Evolutionary conservation across 2,888 invertebrate species (phyloP).

Genomic region (Habroteleia sp.): DNA sequence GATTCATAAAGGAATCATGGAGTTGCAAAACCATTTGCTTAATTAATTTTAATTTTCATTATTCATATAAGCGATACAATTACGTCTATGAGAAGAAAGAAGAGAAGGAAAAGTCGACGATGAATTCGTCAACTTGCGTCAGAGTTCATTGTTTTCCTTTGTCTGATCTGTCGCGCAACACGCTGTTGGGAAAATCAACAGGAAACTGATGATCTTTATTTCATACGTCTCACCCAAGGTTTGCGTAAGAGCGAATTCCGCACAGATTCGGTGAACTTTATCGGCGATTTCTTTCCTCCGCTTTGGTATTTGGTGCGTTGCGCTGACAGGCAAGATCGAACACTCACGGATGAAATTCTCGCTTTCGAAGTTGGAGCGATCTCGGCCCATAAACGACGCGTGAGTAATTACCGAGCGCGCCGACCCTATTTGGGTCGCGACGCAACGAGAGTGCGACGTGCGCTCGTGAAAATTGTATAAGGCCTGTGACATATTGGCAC

Average conservation of each 20-base stretch:
- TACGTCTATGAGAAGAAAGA: slow-evolving; percentile 11
- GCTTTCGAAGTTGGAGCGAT: slow-evolving; percentile 42
- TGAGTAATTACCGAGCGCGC: slow-evolving; percentile 48
- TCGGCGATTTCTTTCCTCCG: not conserved
- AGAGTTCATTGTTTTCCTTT: slow-evolving; percentile 33
- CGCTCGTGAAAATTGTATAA: slow-evolving; percentile 42
- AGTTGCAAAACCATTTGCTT: slow-evolving; percentile 1
- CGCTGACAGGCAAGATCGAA: too few species aligned
- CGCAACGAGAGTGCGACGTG: slow-evolving; percentile 26
- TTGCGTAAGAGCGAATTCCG: slow-evolving; percentile 37
- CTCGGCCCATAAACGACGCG: slow-evolving; percentile 38
- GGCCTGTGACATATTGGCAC: slow-evolving; percentile 50
- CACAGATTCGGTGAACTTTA: slow-evolving; percentile 35
- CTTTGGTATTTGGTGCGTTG: slow-evolving; percentile 50
- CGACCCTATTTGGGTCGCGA: slow-evolving; percentile 50
- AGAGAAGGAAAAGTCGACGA: slow-evolving; percentile 5
- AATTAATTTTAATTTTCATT: slow-evolving; percentile 1
- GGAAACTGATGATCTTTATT: slow-evolving; percentile 44
- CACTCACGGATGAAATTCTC: slow-evolving; percentile 37
- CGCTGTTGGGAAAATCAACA: slow-evolving; percentile 61
- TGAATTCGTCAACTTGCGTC: slow-evolving; percentile 38
- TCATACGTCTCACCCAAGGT: slow-evolving; percentile 4
- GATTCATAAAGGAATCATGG: not conserved
- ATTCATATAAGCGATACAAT: slow-evolving; percentile 18
- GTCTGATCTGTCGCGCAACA: slow-evolving; percentile 18